Base-by-base conservation (phyloP, 2,888 invertebrate genomes). In the Caenorhabditis zanzibari region DNA sequence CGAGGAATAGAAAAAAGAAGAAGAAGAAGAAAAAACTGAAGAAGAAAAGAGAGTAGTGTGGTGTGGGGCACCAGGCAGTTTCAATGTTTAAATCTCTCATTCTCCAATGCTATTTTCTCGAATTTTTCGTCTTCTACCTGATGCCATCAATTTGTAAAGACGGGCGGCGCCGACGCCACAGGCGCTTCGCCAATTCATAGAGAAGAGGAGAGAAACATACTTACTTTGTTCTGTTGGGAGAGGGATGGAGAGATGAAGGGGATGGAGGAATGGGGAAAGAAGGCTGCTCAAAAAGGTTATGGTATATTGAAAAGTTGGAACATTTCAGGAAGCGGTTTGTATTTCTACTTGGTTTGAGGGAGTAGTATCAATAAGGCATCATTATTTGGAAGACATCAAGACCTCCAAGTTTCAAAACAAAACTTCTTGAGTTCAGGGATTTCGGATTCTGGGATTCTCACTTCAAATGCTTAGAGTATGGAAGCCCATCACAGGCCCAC, bases 111-210 rank as follows among this genome's bases (percentile, higher is more conserved):
- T 56, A 12, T 64, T 64, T n/a, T 38, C 28, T 38, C 19, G n/a
- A 4, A 16, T 35, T 35, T 64, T 52, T 28, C 28, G 26, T 66
- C 66, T 22, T 64, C 56, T 54, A 64, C 74, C 74, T 64, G 74
- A 74, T 74, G 74, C 74, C 74, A 74, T 63, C 74, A 74, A 74
- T 74, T 74, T 74, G 74, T 63, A 49, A 38, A 74, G 71, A 71
- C 58, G 71, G 52, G 49, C 63, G 44, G 26, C 47, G 47, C 44
- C 63, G 44, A 44, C 66, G 66, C 66, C 66, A 38, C 12, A 54
- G 44, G 58, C 58, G 44, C 56, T 71, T 41, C 71, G 58, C 71
- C 71, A 71, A 71, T 68, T 68, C 54, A 32, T 6, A 38, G 10
- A 12, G 12, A 10, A 12, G 12, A 12, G 38, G 12, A 38, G 38